phyloP scores from a whole-genome alignment of 2,797 vertebrate genomes.

The Taenioides sp. region DNA sequence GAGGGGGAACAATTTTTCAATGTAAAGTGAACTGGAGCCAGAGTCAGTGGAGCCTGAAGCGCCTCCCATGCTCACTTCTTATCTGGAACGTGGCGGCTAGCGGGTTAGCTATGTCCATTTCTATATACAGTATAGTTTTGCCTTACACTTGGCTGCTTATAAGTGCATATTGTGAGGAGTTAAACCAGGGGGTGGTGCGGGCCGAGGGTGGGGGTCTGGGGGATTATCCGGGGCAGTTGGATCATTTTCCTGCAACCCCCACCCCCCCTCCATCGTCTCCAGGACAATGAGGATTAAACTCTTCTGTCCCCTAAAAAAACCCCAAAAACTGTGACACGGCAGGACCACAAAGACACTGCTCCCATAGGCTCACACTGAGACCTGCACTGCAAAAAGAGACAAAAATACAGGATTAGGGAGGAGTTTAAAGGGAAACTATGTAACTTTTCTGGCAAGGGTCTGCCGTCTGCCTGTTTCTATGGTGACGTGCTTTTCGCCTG shows the following conservation, averaged over 20 bases:
- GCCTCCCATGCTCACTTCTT: too few species aligned
- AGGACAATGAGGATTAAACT: constrained; percentile 86
- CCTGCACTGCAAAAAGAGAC: constrained; percentile 32
- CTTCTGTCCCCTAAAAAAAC: constrained; percentile 75
- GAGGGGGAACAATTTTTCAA: too few species aligned
- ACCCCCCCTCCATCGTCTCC: constrained; percentile 72
- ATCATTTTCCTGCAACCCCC: constrained; percentile 91
- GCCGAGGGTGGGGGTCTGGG: constrained; percentile 80
- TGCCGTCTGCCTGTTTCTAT: not conserved
- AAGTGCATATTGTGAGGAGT: constrained; percentile 46
- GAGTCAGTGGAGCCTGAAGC: too few species aligned
- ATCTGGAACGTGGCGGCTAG: too few species aligned
- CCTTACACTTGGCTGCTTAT: too few species aligned
- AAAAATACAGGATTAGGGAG: not conserved
- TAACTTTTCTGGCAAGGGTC: not conserved
- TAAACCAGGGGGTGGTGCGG: constrained; percentile 57
- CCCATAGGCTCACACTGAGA: constrained; percentile 69
- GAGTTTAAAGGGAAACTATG: not conserved
- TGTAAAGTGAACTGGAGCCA: too few species aligned
- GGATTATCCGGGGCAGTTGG: constrained; percentile 95
- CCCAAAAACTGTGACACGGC: constrained; percentile 71
- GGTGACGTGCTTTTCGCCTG: not conserved
- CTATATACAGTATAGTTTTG: too few species aligned
- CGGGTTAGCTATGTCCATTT: too few species aligned
- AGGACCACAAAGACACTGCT: constrained; percentile 77